Evolutionary conservation across 2,113 vertebrate genomes (phyloP).

Genomic region (Cacatua alba): DNA sequence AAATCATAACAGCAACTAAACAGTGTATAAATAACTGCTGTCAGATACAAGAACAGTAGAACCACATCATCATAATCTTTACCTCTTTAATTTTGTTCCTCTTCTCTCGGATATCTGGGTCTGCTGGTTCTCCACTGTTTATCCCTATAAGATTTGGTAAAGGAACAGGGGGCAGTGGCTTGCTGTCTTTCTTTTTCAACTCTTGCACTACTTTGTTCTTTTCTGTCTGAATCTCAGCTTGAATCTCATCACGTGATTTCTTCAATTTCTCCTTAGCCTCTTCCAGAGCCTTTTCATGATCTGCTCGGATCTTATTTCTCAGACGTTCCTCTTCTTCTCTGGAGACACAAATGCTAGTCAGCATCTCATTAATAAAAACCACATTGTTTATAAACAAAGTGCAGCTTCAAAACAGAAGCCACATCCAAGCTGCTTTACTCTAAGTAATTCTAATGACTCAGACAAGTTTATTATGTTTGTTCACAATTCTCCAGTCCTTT

Average conservation of each 20-base stretch:
- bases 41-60: background rate
- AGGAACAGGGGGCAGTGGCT: constrained; percentile 88
- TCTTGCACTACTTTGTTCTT: constrained; percentile 91
- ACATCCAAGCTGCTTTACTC: background rate
- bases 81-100: constrained; percentile 98
- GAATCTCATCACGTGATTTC: constrained; percentile 92
- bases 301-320: constrained; percentile 95
- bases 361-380: background rate
- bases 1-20: background rate
- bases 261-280: constrained; percentile 97
- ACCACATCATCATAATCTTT: constrained; percentile 27
- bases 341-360: constrained; percentile 50
- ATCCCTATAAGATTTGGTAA: constrained; percentile 92
- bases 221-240: constrained; percentile 96
- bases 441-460: background rate
- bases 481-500: background rate
- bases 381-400: background rate
- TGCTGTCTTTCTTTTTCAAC: constrained; percentile 85
- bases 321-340: constrained; percentile 97
- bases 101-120: constrained; percentile 87
- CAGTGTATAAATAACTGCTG: background rate
- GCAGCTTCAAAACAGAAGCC: constrained; percentile 3
- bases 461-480: background rate
- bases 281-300: constrained; percentile 95
- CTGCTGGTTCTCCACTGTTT: constrained; percentile 88